Percentiles rank a stretch among this genome's conserved stretches.
Conservation (phyloP, 2,888 invertebrate species). For the Polymixis lichenea region DNA sequence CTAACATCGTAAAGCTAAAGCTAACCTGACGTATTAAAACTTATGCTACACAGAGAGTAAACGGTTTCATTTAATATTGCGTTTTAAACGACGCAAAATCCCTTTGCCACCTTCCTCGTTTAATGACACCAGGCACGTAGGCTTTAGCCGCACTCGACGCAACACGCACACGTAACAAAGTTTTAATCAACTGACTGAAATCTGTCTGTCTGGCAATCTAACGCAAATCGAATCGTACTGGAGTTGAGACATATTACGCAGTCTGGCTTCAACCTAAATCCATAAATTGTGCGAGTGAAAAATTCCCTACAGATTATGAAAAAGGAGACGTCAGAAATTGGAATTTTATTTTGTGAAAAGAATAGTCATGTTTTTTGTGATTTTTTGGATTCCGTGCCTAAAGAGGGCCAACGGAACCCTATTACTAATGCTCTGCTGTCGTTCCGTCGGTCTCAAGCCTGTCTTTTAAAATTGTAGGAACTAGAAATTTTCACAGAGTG, state of each 20-base stretch:
- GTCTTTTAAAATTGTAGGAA: neutral
- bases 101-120: neutral
- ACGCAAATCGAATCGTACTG: constrained; percentile 36
- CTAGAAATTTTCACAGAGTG: neutral
- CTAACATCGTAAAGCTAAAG: neutral
- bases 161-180: constrained; percentile 19
- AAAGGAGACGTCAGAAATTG: neutral
- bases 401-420: neutral
- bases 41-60: neutral
- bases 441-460: neutral
- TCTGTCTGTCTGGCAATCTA: constrained; percentile 11
- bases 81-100: constrained; percentile 16
- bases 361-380: neutral
- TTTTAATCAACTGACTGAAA: constrained; percentile 40
- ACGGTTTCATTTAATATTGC: constrained; percentile 1
- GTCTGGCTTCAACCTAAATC: constrained; percentile 15
- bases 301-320: neutral
- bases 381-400: neutral
- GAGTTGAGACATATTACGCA: constrained; percentile 26
- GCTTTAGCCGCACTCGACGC: neutral
- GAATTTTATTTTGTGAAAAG: neutral
- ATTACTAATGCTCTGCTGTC: neutral
- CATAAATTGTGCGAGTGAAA: constrained; percentile 4
- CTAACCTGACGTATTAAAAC: neutral
- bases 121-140: constrained; percentile 38